Evolutionary conservation across 2,888 invertebrate genomes (phyloP), one percentile per base, ranked within the genome.

Genomic region (Tolmerus cingulatus): DNA sequence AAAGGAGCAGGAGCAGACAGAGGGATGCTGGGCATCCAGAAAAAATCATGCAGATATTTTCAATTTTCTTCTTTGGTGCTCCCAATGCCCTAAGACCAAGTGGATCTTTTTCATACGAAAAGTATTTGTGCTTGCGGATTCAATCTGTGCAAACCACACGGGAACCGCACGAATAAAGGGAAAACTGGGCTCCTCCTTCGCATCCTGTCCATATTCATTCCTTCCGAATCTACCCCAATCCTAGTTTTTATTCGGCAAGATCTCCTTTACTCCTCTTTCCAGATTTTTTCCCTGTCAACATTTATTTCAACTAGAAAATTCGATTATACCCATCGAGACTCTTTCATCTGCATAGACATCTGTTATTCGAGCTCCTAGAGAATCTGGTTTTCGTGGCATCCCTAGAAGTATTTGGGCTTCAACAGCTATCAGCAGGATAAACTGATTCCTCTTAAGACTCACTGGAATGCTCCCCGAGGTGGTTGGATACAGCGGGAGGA

Each of bases 251-350:
- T 51, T 51, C n/a, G 51, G 19, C n/a, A 51, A 51, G n/a, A 51
- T 7, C 19, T 51, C n/a, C 8, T 51, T 8, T 7, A 5, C 14
- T 46, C 43, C 51, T 19, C 51, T 51, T 19, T 51, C 51, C n/a
- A 51, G 51, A 51, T 51, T 79, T 46, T 79, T 46, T 79, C 55
- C 55, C 30, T 82, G 82, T 82, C 57, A 82, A 55, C 55, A 34
- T 55, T 55, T 82, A 55, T 82, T 82, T 82, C 82, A 82, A 82
- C 82, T 82, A 82, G 82, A 82, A 82, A 82, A 82, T 82, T 82
- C 82, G 82, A 82, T 82, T 82, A 82, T 57, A 34, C 57, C 37
- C 82, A 82, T 51, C 55, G 55, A 57, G 37, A 55, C 82, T 82
- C 82, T 82, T 57, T 82, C 82, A 82, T 82, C 55, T 82, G 82